These are phyloP conservation scores for Lamprotornis superbus DNA, from an alignment of 2,113 vertebrate species.

Conservation along the genomic window DNA sequence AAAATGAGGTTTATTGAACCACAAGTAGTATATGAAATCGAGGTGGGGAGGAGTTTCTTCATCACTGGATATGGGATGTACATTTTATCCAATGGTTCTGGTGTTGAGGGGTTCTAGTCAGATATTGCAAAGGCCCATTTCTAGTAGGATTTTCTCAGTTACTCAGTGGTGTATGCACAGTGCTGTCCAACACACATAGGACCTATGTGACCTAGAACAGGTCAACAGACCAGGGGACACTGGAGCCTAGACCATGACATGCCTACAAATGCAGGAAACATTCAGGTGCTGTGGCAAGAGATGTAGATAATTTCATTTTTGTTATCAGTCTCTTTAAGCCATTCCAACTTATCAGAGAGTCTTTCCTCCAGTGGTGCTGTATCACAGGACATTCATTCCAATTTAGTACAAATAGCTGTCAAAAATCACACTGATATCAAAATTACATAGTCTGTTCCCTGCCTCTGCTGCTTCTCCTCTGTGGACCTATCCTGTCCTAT, in stretches of 20 bases:
- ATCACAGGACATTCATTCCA: not conserved
- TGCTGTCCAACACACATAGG: not conserved
- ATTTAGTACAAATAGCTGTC: not conserved
- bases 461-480: not conserved
- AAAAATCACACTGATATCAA: not conserved
- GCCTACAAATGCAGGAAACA: not conserved
- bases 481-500: not conserved
- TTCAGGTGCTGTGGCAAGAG: not conserved
- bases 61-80: not conserved
- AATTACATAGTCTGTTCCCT: fast-evolving
- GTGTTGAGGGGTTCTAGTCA: not conserved
- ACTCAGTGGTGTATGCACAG: not conserved
- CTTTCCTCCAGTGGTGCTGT: not conserved
- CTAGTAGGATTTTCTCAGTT: not conserved
- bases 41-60: not conserved
- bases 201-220: not conserved
- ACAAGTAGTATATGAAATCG: not conserved
- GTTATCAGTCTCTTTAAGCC: not conserved
- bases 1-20: not conserved
- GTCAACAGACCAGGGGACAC: not conserved
- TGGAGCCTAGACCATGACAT: not conserved
- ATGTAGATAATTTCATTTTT: not conserved
- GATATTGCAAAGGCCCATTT: not conserved
- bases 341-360: not conserved
- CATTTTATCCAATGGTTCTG: not conserved